Conservation (phyloP, 2,888 invertebrate genomes). For the Schrankia costaestrigalis region DNA sequence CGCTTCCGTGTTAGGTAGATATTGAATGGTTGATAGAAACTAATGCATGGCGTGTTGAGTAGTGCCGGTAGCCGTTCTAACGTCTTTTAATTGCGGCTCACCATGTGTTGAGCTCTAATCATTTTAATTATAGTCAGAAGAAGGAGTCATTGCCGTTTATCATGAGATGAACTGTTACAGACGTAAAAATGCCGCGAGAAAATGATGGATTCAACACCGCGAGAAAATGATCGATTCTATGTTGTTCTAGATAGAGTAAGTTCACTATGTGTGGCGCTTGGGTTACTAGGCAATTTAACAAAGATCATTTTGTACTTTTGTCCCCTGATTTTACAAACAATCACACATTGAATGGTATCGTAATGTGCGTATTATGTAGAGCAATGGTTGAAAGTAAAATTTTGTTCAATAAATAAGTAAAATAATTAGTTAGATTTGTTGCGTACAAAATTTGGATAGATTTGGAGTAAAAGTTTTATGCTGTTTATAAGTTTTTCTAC, state of each 20-base stretch:
- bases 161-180: conserved; percentile 79
- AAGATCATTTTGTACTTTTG: too few relatives aligned
- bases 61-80: conserved; percentile 68
- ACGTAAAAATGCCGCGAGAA: conserved; percentile 59
- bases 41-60: conserved; percentile 65
- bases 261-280: too few relatives aligned
- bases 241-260: conserved; percentile 27
- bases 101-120: conserved; percentile 78
- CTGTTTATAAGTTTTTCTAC: too few relatives aligned
- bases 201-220: conserved; percentile 55
- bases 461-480: too few relatives aligned
- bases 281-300: too few relatives aligned
- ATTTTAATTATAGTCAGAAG: conserved; percentile 72
- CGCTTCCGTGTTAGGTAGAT: conserved; percentile 62
- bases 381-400: too few relatives aligned
- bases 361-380: too few relatives aligned
- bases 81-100: conserved; percentile 73
- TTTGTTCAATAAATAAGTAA: neutral
- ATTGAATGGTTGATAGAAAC: conserved; percentile 65
- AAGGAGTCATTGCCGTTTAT: conserved; percentile 75
- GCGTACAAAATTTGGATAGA: too few relatives aligned
- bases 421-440: too few relatives aligned
- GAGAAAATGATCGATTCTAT: conserved; percentile 60
- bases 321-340: too few relatives aligned
- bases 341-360: too few relatives aligned